Percentiles rank a stretch among this genome's conserved stretches.
phyloP scores from a whole-genome alignment of 2,888 invertebrate genomes.

The Ophion ellenae region DNA sequence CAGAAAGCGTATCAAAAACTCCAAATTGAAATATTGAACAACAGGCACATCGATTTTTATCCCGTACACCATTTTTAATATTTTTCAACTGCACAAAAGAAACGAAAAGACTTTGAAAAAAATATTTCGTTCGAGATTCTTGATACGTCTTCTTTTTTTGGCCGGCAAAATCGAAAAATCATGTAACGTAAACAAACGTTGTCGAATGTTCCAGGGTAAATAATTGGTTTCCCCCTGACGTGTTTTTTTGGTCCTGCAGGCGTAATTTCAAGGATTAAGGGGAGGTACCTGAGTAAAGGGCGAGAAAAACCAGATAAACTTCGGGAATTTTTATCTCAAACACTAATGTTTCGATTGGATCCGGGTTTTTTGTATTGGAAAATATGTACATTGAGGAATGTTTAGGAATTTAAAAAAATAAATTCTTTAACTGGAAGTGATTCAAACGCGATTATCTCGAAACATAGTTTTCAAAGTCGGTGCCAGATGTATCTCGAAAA shows the following conservation, averaged over 20 bases:
- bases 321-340: too few relatives aligned
- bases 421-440: too few relatives aligned
- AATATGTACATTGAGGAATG: too few relatives aligned
- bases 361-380: too few relatives aligned
- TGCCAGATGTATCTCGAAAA: too few relatives aligned
- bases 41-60: background rate
- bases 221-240: background rate
- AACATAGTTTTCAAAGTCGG: too few relatives aligned
- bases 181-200: background rate
- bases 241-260: background rate
- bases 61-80: background rate
- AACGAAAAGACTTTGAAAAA: background rate
- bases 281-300: too few relatives aligned
- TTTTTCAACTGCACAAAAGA: background rate
- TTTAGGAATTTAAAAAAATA: too few relatives aligned
- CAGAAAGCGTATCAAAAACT: background rate
- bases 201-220: background rate
- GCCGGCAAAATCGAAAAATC: background rate
- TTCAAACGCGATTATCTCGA: too few relatives aligned
- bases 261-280: background rate
- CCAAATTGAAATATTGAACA: background rate
- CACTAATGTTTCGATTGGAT: too few relatives aligned
- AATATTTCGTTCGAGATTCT: slow-evolving; percentile 8
- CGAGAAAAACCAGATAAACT: too few relatives aligned
- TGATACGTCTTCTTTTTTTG: background rate